Percentiles rank a stretch among this genome's conserved stretches.
phyloP scores from a whole-genome alignment of 1,140 invertebrate genomes.

The Nasonia longicornis region DNA sequence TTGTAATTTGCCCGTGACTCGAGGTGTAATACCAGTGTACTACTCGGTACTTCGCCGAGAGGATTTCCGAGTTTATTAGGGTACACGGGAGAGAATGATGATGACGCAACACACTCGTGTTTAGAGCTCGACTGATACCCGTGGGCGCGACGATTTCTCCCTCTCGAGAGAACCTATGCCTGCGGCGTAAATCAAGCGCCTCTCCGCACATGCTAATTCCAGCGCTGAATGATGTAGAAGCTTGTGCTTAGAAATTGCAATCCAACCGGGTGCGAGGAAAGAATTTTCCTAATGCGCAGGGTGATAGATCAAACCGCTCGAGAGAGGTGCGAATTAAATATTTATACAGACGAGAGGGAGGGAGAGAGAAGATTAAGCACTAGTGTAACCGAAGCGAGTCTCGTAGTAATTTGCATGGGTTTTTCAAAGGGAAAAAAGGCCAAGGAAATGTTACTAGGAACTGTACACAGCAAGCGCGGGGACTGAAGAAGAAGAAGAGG shows the following conservation, averaged over 20 bases:
- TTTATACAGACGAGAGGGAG: not conserved
- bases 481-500: not conserved
- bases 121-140: not conserved
- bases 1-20: not conserved
- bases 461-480: not conserved
- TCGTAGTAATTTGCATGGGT: not conserved
- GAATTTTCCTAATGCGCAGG: not conserved
- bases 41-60: not conserved
- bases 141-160: not conserved
- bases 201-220: not conserved
- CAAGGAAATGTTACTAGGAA: slow-evolving; percentile 25
- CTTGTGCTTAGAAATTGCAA: not conserved
- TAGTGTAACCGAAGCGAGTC: not conserved
- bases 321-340: not conserved
- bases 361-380: not conserved
- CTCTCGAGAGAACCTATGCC: not conserved
- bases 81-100: not conserved
- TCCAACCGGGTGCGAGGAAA: not conserved
- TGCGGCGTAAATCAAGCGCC: not conserved
- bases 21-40: not conserved
- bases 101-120: not conserved
- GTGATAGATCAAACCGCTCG: not conserved
- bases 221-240: not conserved
- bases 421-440: not conserved
- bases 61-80: slow-evolving; percentile 8